Evolutionary conservation across 2,888 invertebrate genomes (phyloP).

Genomic region (Acanthosepion pharaonis): DNA sequence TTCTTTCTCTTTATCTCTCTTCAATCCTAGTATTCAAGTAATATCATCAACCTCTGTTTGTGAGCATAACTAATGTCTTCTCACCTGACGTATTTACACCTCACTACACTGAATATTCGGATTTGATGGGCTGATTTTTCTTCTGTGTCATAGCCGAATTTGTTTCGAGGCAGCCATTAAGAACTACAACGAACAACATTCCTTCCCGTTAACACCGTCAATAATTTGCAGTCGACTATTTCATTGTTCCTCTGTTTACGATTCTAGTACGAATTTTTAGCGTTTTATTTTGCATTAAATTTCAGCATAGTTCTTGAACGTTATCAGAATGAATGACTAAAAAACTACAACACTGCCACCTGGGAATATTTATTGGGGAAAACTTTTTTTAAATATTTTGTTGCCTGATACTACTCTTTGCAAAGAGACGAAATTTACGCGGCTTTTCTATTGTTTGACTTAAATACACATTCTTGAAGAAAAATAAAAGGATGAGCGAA

Average conservation of each 20-base stretch:
- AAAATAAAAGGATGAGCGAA: no score
- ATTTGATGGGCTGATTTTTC: slow-evolving; percentile 12
- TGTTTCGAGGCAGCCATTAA: not conserved
- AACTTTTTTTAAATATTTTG: not conserved
- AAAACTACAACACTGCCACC: not conserved
- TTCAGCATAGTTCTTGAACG: not conserved
- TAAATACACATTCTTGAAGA: no score
- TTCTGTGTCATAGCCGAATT: not conserved
- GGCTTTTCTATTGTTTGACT: no score
- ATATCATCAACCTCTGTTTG: not conserved
- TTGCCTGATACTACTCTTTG: no score
- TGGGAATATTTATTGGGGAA: not conserved
- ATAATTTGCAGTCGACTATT: not conserved
- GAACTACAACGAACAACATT: not conserved
- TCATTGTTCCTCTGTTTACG: not conserved
- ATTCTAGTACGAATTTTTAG: not conserved
- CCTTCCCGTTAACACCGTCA: not conserved
- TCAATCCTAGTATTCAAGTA: not conserved
- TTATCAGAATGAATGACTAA: not conserved
- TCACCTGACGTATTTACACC: slow-evolving; percentile 11
- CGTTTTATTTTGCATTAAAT: not conserved
- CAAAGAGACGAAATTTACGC: no score
- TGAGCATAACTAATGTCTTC: not conserved
- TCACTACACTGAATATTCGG: not conserved
- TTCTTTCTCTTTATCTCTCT: not conserved